Percentiles rank a stretch among this genome's conserved stretches.
These are phyloP conservation scores for Steinernema khuongi DNA, from an alignment of 1,140 invertebrate species.

Conservation along the genomic window DNA sequence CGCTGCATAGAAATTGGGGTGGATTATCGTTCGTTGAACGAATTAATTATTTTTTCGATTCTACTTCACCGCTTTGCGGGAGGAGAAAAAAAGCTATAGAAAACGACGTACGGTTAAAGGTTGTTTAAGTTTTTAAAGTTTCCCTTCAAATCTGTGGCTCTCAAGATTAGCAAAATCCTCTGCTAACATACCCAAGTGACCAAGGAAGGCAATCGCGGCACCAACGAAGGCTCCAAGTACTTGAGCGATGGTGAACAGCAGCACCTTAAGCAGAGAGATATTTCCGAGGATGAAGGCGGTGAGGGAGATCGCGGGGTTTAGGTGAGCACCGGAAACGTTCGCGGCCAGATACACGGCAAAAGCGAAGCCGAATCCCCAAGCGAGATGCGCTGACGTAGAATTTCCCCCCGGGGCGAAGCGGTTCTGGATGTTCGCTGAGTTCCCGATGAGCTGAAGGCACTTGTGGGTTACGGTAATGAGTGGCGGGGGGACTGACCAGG, in stretches of 20 bases:
- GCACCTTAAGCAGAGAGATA: conserved; percentile 57
- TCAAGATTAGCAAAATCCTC: too few relatives aligned
- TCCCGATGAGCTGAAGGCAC: conserved; percentile 50
- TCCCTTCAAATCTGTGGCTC: too few relatives aligned
- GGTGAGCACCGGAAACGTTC: conserved; percentile 60
- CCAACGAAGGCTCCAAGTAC: conserved; percentile 64
- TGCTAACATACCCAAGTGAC: conserved; percentile 63
- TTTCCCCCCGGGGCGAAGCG: conserved; percentile 33
- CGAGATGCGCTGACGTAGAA: conserved; percentile 36
- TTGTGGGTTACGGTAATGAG: conserved; percentile 57
- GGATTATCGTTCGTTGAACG: too few relatives aligned
- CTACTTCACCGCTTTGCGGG: too few relatives aligned
- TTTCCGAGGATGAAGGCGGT: conserved; percentile 60
- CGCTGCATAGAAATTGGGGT: too few relatives aligned
- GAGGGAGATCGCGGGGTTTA: conserved; percentile 65
- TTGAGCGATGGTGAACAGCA: conserved; percentile 64
- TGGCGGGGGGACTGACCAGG: conserved; percentile 59
- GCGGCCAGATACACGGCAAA: conserved; percentile 39
- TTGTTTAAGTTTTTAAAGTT: too few relatives aligned
- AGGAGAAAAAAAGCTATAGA: too few relatives aligned
- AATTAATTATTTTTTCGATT: too few relatives aligned
- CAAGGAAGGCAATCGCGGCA: conserved; percentile 61
- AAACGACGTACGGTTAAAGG: too few relatives aligned
- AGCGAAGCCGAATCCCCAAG: conserved; percentile 42
- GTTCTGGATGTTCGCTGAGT: conserved; percentile 52